Evolutionary conservation across 2,113 vertebrate species (phyloP), one percentile per base, ranked within the genome.

Genomic region (Lepidothrix coronata): DNA sequence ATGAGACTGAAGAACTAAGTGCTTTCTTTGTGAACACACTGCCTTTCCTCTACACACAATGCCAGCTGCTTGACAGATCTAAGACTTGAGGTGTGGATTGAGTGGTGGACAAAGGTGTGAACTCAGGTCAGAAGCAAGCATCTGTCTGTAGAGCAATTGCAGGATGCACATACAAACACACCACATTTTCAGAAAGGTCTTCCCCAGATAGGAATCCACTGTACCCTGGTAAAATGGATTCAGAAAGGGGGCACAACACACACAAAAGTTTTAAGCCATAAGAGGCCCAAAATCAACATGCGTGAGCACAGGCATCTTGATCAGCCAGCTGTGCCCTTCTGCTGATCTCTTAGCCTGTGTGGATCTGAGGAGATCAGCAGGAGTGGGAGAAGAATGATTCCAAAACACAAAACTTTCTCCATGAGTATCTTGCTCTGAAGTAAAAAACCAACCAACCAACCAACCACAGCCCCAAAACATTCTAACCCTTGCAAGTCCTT

Each of bases 121-220:
- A 43, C 11, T 18, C 2, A 0, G 46, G 30, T 59, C 24, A 91
- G n/a, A 92, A 89, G 30, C 7, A 58, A 58, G 27, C 31, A 41
- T 28, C 58, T 70, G 16, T 61, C 48, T 31, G 21, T 1, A 55
- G 7, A 51, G 9, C 30, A 89, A 44, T 2, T 0, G 1, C 28
- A 78, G n/a, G 8, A 33, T 27, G 28, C 13, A 62, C 77, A 84
- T 19, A 82, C 19, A 54, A 71, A 46, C 5, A 46, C 0, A 0
- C 1, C 28, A 51, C 17, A 30, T 61, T 46, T 79, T 68, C 74
- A 33, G 14, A 76, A 57, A 54, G 28, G 6, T 51, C 19, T 63
- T 80, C 33, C 11, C 12, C 39, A 62, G 13, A 11, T 4, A 33
- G 3, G 6, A 83, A 52, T 41, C 8, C 24, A 14, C 1, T 0